phyloP scores from a whole-genome alignment of 2,888 invertebrate genomes.

The Cosmia pyralina region DNA sequence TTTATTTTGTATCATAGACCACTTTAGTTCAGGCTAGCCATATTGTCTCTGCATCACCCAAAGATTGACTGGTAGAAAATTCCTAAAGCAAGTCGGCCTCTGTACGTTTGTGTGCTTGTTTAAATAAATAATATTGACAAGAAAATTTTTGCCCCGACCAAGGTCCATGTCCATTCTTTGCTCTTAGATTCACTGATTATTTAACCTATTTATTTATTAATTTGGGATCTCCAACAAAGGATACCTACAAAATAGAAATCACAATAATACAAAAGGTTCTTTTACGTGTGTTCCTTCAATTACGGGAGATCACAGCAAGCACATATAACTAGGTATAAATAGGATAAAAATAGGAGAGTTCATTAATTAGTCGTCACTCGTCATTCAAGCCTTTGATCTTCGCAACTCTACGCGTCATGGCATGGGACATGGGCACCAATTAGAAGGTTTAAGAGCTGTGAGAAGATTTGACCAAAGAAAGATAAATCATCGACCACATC shows the following conservation, averaged over 20 bases:
- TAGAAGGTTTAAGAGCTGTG: background rate
- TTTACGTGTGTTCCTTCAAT: background rate
- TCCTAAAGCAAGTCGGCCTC: background rate
- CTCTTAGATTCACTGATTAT: background rate
- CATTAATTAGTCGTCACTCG: background rate
- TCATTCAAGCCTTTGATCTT: slow-evolving; percentile 4
- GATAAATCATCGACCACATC: background rate
- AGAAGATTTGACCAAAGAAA: slow-evolving; percentile 1
- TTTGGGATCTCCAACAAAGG: background rate
- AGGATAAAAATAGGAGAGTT: background rate
- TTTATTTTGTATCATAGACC: no score
- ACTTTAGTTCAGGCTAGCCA: no score
- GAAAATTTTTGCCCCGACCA: background rate
- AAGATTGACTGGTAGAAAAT: background rate
- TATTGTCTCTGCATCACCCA: background rate
- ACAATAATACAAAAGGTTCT: background rate
- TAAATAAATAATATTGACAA: background rate
- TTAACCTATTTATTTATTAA: background rate
- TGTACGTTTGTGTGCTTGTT: background rate
- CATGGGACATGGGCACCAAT: background rate
- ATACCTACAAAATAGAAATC: background rate
- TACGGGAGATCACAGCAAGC: background rate
- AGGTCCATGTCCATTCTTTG: background rate
- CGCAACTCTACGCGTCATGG: background rate
- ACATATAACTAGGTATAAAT: background rate